phyloP scores from a whole-genome alignment of 2,888 invertebrate genomes.

The Drosophila algonquin region DNA sequence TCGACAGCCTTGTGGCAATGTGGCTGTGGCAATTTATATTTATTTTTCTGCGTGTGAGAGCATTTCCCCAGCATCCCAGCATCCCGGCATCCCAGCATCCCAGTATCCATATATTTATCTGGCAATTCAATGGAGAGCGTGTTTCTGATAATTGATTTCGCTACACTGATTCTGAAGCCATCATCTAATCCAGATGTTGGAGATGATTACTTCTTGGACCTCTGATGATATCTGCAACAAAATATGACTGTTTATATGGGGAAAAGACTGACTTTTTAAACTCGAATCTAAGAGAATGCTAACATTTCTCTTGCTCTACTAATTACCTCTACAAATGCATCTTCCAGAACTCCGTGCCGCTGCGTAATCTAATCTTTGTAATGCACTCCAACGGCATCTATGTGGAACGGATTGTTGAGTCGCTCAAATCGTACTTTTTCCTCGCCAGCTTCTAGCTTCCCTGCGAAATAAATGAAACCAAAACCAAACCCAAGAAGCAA shows the following conservation, averaged over 20 bases:
- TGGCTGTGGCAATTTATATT: conserved; percentile 63
- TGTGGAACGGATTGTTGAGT: conserved; percentile 80
- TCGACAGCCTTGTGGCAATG: conserved; percentile 31
- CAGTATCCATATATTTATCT: conserved; percentile 32
- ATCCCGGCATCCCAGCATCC: conserved; percentile 55
- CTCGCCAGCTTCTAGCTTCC: conserved; percentile 74
- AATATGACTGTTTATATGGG: no score
- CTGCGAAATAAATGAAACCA: conserved; percentile 11
- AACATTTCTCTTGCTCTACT: no score
- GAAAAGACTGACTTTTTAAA: no score
- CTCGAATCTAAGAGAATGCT: no score
- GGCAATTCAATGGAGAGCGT: conserved; percentile 33
- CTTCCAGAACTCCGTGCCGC: conserved; percentile 77
- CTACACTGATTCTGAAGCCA: conserved; percentile 27
- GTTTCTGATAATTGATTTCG: conserved; percentile 43
- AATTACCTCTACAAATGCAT: conserved; percentile 1
- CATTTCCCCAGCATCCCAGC: conserved; percentile 65
- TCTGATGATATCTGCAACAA: no score
- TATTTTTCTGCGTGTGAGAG: conserved; percentile 74
- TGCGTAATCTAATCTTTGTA: conserved; percentile 78
- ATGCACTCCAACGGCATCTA: conserved; percentile 82
- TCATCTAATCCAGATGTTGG: background rate
- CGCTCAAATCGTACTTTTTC: conserved; percentile 82
- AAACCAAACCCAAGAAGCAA: background rate
- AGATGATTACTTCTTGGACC: background rate